Base-by-base conservation (phyloP, 2,888 invertebrate genomes). In the Melolontha melolontha region DNA sequence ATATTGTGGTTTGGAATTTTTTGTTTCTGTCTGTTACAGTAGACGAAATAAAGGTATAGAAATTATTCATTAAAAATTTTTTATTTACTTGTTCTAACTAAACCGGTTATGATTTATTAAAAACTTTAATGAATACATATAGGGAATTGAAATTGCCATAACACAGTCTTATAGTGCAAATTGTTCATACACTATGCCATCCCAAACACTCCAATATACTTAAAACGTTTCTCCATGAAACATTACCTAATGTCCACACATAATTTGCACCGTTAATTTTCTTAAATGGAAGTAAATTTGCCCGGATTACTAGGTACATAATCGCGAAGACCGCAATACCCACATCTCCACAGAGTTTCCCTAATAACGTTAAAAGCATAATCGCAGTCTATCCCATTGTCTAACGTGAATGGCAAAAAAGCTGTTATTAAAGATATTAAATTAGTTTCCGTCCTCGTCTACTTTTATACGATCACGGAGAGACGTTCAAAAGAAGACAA, bases 251-350 rank as follows among this genome's bases (percentile, higher is more conserved):
- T 57, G 27, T 42, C 41, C 57, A 41, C 57, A 42, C 42, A 41
- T 57, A 64, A 50, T 40, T 64, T 39, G 17, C 39, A 40, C 50
- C 27, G 51, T 51, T 64, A 64, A 64, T 64, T 64, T 64, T 51
- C 64, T 64, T 51, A 64, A 64, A 51, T 51, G 64, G 41, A 51
- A 64, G 40, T 64, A 64, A 64, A 64, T 64, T 64, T 51, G 16
- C 64, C 29, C n/a, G 40, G 34, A 49, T 39, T 50, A 64, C 17
- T 12, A 42, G 41, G 22, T 17, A 55, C 41, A 40, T 55, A 14
- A 14, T 29, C 52, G 52, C 8, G 52, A 16, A 52, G 34, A 52
- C 12, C 55, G 42, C 57, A 12, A 12, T 54, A 16, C 40, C 57
- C n/a, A 40, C 34, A 22, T 16, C 29, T 42, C 42, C 55, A 11